Evolutionary conservation across 2,888 invertebrate genomes (phyloP).

Genomic region (Aleiodes leptofemur): DNA sequence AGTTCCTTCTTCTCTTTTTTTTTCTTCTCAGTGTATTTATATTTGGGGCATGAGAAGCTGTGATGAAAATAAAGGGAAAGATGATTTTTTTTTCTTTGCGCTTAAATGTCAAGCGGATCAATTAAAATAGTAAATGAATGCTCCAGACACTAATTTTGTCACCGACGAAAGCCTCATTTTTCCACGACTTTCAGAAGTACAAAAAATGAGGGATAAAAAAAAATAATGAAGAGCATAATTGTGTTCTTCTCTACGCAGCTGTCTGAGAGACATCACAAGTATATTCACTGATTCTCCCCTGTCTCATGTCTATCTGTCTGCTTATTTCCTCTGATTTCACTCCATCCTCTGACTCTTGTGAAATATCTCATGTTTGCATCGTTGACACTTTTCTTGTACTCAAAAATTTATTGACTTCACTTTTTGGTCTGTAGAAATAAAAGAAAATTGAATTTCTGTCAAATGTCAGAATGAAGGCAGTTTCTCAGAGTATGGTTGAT

Average conservation of each 20-base stretch:
- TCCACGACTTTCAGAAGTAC: neutral
- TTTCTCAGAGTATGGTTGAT: no score
- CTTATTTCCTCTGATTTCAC: slow-evolving; percentile 55
- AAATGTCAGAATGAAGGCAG: no score
- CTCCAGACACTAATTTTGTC: slow-evolving; percentile 54
- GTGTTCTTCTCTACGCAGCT: slow-evolving; percentile 55
- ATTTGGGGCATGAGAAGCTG: slow-evolving; percentile 1
- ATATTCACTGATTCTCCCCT: slow-evolving; percentile 39
- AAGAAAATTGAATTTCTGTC: no score
- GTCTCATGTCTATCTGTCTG: slow-evolving; percentile 44
- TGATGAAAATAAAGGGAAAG: neutral
- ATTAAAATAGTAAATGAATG: slow-evolving; percentile 62
- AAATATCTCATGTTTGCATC: slow-evolving; percentile 13
- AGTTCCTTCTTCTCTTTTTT: neutral
- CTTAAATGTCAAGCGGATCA: slow-evolving; percentile 44
- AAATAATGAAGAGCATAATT: slow-evolving; percentile 47
- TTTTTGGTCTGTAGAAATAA: neutral
- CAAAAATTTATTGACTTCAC: slow-evolving; percentile 41
- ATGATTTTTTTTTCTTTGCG: slow-evolving; percentile 36
- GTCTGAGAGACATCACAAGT: slow-evolving; percentile 49
- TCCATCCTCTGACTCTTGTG: slow-evolving; percentile 17
- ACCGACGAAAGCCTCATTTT: slow-evolving; percentile 45
- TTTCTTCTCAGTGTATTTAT: slow-evolving; percentile 25
- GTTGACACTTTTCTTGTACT: slow-evolving; percentile 33
- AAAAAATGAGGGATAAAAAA: slow-evolving; percentile 8